Base-by-base conservation (phyloP, 2,888 invertebrate species). In the Empis stercorea region DNA sequence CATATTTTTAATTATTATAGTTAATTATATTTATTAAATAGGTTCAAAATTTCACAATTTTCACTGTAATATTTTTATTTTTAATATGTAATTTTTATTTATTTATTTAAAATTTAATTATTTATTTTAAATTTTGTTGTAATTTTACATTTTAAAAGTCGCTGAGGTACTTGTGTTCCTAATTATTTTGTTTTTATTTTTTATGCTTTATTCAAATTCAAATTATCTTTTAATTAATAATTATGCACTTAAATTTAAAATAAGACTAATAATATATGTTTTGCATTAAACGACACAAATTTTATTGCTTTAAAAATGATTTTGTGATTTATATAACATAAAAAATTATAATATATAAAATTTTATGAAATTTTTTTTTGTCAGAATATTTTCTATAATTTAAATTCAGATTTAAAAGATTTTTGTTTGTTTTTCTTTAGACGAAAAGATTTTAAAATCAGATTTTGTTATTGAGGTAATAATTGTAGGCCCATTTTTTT, bases 161-260 rank as follows among this genome's bases (percentile, higher is more conserved):
- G 52, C 52, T 50, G 52, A 52, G 52, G 52, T 52, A 52, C 52
- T 47, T 52, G 41, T 48, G 49, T 50, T 53, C 48, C 50, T 47
- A 48, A 47, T 45, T 11, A 44, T 44, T 45, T 44, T 30, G 42
- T 46, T 42, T 47, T 41, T 14, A 40, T 44, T 51, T 46, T n/a
- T n/a, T 43, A 41, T 49, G 34, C 34, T 46, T 37, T 30, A 27
- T 36, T 43, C n/a, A 43, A 43, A 46, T 36, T n/a, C n/a, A n/a
- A n/a, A 36, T 49, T 41, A 39, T 48, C 32, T 47, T 47, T 48
- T 52, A 44, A 41, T 10, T 27, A 39, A 20, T 38, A 30, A 48
- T 48, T 15, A 23, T 45, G n/a, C 17, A 34, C 45, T 48, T 46
- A 44, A 47, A 47, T 40, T 37, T 34, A 44, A 30, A 23, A 44